Base-by-base conservation (phyloP, 2,113 vertebrate genomes). In the Pteropus alecto region DNA sequence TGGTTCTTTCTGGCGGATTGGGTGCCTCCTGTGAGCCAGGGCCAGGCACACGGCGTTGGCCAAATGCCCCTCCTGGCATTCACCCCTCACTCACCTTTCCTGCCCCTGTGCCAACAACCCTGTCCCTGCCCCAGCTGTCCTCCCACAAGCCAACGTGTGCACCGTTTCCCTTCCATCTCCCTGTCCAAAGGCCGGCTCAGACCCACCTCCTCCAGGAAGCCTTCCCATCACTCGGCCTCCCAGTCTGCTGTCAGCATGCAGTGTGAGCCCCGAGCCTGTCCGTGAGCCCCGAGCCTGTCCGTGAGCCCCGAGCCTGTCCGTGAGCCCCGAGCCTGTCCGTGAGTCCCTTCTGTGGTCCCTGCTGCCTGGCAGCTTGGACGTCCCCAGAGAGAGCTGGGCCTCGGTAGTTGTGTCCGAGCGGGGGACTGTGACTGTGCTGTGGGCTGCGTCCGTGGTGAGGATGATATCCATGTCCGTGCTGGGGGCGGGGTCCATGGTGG, bases 281-380 rank as follows among this genome's bases (percentile, higher is more conserved):
- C 9, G 1, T 5, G 15, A 6, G 2, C 41, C 11, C 15, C 2
- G 15, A 6, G 2, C n/a, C n/a, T n/a, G n/a, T n/a, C n/a, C n/a
- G 4, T 22, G 58, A 28, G 46, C 38, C 35, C 68, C 0, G 0
- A 33, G 24, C 54, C 60, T 11, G 2, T 28, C 26, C 9, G 4
- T 22, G 58, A 28, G 46, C 38, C 35, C 68, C 0, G 0, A 33
- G 24, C 54, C 60, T 11, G 2, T 28, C 26, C 9, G 1, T 5
- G 15, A 6, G 2, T 51, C 11, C 15, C 2, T 19, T 43, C 18
- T 56, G 54, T 0, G 6, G 22, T 46, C 19, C 0, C 70, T 9
- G 63, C 41, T 58, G 35, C 51, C 10, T 0, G 30, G 81, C 5
- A 30, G 58, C 56, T 65, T 60, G 16, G 26, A 1, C 6, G 71